A percentile compares a stretch with the other conserved stretches of the same genome.
These are phyloP conservation scores for Sapajus apella DNA, from an alignment of 2,113 vertebrate species.

Conservation along the genomic window DNA sequence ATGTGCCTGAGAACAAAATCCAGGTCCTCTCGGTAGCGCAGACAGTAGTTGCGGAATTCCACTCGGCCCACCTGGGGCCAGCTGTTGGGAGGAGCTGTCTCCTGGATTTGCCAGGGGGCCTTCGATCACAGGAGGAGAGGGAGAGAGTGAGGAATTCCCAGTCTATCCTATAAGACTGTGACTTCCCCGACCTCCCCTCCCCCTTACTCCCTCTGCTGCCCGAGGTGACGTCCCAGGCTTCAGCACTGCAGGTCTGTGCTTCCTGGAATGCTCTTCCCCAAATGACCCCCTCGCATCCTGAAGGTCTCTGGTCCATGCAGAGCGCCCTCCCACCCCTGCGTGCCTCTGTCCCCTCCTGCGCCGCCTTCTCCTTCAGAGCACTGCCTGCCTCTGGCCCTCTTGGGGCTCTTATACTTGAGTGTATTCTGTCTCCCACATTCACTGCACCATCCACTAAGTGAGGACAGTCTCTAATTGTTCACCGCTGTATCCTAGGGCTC, in stretches of 20 bases:
- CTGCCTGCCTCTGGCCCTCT: background rate
- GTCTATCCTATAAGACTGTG: accelerated
- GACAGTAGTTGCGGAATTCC: conserved; percentile 88
- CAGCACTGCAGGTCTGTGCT: background rate
- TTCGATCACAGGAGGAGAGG: conserved; percentile 60
- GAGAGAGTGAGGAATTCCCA: background rate
- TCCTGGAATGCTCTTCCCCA: accelerated
- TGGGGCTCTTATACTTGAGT: background rate
- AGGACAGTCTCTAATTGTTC: background rate
- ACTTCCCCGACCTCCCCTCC: background rate
- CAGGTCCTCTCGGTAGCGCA: conserved; percentile 93
- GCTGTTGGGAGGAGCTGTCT: conserved; percentile 75
- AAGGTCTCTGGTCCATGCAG: accelerated
- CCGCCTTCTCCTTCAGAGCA: background rate
- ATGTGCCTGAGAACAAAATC: conserved; percentile 93
- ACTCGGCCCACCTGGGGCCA: conserved; percentile 92
- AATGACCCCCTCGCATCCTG: background rate
- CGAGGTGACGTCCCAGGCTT: background rate
- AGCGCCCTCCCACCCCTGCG: too few species aligned
- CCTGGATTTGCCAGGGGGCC: conserved; percentile 91
- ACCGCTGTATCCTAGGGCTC: background rate
- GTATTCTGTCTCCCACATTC: background rate
- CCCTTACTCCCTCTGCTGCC: background rate
- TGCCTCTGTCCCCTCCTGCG: accelerated
- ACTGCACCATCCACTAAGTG: too few species aligned